Evolutionary conservation across 2,797 vertebrate genomes (phyloP).

Genomic region (Ctenochaetus hawaiiensis): DNA sequence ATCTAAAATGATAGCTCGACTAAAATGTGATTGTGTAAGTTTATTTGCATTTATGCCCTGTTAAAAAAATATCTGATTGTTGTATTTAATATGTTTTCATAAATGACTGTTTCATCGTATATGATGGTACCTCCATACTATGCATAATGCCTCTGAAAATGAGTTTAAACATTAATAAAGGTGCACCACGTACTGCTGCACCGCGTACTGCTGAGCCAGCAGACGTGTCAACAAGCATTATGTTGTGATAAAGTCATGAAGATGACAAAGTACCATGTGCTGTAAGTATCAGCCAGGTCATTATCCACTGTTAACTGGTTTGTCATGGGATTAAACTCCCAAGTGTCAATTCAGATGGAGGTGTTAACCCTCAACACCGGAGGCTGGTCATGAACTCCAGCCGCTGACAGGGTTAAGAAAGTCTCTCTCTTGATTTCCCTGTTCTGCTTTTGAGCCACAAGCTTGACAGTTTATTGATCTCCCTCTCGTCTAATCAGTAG

Average conservation of each 20-base stretch:
- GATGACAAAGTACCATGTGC: neutral
- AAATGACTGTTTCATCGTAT: neutral
- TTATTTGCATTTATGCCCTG: neutral
- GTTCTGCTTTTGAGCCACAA: constrained; percentile 80
- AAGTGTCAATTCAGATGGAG: constrained; percentile 53
- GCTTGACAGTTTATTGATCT: constrained; percentile 86
- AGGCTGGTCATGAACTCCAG: constrained; percentile 54
- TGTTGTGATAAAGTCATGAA: neutral
- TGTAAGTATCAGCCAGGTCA: constrained; percentile 26
- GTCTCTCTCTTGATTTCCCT: constrained; percentile 79
- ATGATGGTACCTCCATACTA: neutral
- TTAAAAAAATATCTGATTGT: neutral
- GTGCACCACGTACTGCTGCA: neutral
- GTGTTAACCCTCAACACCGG: constrained; percentile 49
- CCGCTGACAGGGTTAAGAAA: constrained; percentile 69
- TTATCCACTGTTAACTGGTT: constrained; percentile 63
- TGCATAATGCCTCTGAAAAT: neutral
- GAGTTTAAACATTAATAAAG: neutral
- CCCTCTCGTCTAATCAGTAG: constrained; percentile 87
- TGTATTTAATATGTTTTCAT: neutral
- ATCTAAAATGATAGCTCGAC: neutral
- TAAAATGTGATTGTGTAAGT: neutral
- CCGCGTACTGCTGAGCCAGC: neutral
- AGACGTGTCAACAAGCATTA: neutral
- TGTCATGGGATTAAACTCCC: constrained; percentile 55